Percentiles rank a stretch among this genome's conserved stretches.
Conservation (phyloP, 64 coral and sea anemone species). For the Trachythela sp. region DNA sequence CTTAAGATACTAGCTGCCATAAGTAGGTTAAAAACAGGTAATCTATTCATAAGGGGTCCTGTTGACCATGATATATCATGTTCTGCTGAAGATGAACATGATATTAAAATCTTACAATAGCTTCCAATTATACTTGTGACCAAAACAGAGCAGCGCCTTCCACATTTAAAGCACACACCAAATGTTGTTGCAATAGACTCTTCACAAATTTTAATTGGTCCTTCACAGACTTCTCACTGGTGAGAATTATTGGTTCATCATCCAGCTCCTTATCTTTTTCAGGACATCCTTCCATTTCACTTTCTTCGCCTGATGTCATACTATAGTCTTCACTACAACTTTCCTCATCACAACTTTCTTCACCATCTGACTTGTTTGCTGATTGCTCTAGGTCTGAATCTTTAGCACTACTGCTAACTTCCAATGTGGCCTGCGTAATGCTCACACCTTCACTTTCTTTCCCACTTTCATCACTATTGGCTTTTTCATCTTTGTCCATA, state of each 20-base stretch:
- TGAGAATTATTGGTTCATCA: slow-evolving; percentile 29
- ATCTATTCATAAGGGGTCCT: neutral
- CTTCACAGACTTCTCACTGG: slow-evolving; percentile 29
- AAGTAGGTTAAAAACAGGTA: neutral
- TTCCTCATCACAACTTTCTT: slow-evolving; percentile 18
- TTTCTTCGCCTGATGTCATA: slow-evolving; percentile 23
- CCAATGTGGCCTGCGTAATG: slow-evolving; percentile 21
- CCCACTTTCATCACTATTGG: slow-evolving; percentile 13
- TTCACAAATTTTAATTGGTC: slow-evolving; percentile 36
- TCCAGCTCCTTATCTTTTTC: neutral
- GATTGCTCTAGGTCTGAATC: slow-evolving; percentile 31
- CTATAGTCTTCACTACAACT: slow-evolving; percentile 32
- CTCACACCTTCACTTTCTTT: slow-evolving; percentile 35
- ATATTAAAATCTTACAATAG: neutral
- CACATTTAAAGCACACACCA: slow-evolving; percentile 4
- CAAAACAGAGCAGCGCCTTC: neutral
- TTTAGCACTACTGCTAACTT: slow-evolving; percentile 19
- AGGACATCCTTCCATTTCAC: slow-evolving; percentile 15
- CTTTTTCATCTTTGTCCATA: slow-evolving; percentile 25
- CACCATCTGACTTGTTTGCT: slow-evolving; percentile 30
- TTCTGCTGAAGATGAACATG: neutral
- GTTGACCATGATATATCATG: slow-evolving; percentile 6
- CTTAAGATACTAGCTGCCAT: neutral
- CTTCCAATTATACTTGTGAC: neutral
- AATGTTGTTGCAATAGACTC: neutral